These are phyloP conservation scores for Lanius ludovicianus DNA, from an alignment of 2,113 vertebrate species.

Conservation along the genomic window DNA sequence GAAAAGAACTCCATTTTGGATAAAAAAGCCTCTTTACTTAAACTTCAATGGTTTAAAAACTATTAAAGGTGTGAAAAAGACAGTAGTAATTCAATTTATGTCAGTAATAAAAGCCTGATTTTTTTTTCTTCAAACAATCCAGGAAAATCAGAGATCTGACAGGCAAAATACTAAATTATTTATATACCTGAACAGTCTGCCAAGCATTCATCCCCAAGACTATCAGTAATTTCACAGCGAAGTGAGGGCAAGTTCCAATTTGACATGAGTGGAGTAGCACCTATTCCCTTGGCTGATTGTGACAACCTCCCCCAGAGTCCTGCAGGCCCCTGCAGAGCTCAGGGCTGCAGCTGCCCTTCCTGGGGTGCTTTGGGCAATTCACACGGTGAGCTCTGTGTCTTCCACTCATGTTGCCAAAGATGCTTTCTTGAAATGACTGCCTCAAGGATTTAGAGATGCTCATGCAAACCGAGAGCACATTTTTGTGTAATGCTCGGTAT, in stretches of 20 bases:
- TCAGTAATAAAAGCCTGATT: not conserved
- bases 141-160: not conserved
- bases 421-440: not conserved
- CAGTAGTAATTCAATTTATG: not conserved
- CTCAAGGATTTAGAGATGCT: not conserved
- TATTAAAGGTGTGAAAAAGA: not conserved
- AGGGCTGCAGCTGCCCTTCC: not conserved
- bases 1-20: not conserved
- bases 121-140: not conserved
- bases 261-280: not conserved
- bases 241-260: not conserved
- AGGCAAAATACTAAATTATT: not conserved
- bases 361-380: not conserved
- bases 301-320: fast-evolving
- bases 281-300: not conserved
- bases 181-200: not conserved
- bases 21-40: not conserved
- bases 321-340: not conserved
- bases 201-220: not conserved
- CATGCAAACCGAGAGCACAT: not conserved
- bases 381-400: fast-evolving
- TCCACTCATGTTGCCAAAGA: not conserved
- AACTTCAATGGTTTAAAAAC: not conserved
- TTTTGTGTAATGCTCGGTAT: not conserved
- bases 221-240: not conserved